Evolutionary conservation across 2,888 invertebrate species (phyloP), one percentile per base, ranked within the genome.

Genomic region (Gibbula magus): DNA sequence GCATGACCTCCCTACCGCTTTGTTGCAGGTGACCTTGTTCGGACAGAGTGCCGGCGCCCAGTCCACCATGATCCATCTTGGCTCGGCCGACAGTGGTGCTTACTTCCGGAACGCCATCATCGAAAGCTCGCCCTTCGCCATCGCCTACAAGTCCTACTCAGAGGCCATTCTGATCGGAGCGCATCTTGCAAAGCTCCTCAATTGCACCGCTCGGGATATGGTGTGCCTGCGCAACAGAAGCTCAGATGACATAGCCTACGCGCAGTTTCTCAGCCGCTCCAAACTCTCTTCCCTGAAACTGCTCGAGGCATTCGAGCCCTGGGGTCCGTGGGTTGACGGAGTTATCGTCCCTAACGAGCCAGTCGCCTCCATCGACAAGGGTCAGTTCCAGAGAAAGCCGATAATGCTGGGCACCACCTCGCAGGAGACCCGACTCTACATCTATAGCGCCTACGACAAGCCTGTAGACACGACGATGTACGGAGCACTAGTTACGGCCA

Each of bases 291-390:
- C 90, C 22, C 54, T 89, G 4, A 88, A 88, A 56, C 78, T 89
- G 25, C 79, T 89, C n/a, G 88, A 89, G 53, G 86, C 87, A 45
- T 90, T 90, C 75, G 90, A 90, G 75, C 89, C 89, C 7, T 86
- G 88, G 79, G 87, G 89, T 5, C 90, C 90, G 0, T 86, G 85
- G 67, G 86, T 90, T 13, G 90, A 91, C 76, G 88, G 87, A 0
- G 75, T 83, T 0, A 73, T 87, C 13, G 86, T 91, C 0, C 82
- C 84, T 20, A 81, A 83, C n/a, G 88, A 89, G 66, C 84, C 88
- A 0, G 66, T 90, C 20, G 83, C 85, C 4, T 82, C 87, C 0
- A 75, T 87, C 7, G 77, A 81, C 22, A 78, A 81, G 10, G 84
- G 84, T 0, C 35, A 81, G 45, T 79, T 87, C 45, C 67, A 67